These are phyloP conservation scores for Sebastiscus albofasciatus DNA, from an alignment of 2,797 vertebrate genomes.

Conservation along the genomic window DNA sequence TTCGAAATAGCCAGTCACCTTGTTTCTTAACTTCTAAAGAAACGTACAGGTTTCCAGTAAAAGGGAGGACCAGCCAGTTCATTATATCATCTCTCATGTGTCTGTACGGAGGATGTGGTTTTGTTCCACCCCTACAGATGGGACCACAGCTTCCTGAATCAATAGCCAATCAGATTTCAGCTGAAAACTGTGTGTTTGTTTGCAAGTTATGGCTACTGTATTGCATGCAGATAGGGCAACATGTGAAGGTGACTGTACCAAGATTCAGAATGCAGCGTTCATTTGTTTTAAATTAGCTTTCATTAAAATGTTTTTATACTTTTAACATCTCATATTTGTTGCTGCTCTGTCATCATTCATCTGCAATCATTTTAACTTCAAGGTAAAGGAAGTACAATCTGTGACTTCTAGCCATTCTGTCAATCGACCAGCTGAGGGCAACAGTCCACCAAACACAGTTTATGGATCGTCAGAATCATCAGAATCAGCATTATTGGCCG, in stretches of 20 bases:
- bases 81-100: neutral
- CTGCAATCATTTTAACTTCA: neutral
- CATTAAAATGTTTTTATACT: neutral
- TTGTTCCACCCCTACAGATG: neutral
- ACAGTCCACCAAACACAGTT: slow-evolving; percentile 4
- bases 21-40: neutral
- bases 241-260: neutral
- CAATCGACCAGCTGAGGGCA: slow-evolving; percentile 46
- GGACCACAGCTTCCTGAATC: slow-evolving; percentile 59
- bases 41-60: slow-evolving; percentile 17
- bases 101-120: slow-evolving; percentile 47
- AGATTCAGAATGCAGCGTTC: neutral
- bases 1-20: neutral
- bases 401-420: neutral
- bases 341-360: neutral
- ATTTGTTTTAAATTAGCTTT: neutral
- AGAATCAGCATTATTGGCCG: neutral
- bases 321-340: neutral
- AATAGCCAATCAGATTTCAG: slow-evolving; percentile 28
- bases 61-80: neutral
- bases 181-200: neutral
- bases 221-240: neutral
- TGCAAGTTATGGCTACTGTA: neutral
- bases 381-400: neutral
- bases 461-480: neutral